These are phyloP conservation scores for Catostylus mosaicus DNA, from an alignment of 30 jellyfish, hydroid and myxozoan genomes.

Conservation along the genomic window DNA sequence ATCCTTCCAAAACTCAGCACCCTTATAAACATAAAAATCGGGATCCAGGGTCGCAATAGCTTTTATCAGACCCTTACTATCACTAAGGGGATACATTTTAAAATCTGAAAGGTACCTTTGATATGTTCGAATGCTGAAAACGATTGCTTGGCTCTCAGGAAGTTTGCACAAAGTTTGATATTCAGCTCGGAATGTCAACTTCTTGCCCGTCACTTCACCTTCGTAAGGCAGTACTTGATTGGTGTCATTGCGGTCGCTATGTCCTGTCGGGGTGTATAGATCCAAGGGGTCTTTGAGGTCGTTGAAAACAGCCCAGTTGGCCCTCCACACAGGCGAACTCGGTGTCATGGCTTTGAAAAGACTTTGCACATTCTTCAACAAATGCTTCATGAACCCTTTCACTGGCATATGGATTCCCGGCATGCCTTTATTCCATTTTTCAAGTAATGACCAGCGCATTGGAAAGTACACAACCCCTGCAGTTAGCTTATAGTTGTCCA, in stretches of 20 bases:
- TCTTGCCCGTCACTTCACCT: slow-evolving; percentile 83
- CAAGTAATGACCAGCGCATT: slow-evolving; percentile 88
- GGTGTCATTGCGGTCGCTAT: slow-evolving; percentile 52
- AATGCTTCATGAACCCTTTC: slow-evolving; percentile 70
- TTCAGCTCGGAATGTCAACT: slow-evolving; percentile 77
- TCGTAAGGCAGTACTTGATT: slow-evolving; percentile 49
- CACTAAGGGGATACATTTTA: slow-evolving; percentile 48
- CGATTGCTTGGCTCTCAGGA: slow-evolving; percentile 82
- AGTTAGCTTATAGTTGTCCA: slow-evolving; percentile 61
- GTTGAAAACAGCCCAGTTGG: slow-evolving; percentile 88
- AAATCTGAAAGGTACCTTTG: slow-evolving; percentile 80
- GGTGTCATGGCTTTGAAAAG: slow-evolving; percentile 77
- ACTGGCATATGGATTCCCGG: slow-evolving; percentile 86
- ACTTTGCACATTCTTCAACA: slow-evolving; percentile 59
- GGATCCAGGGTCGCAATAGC: slow-evolving; percentile 74
- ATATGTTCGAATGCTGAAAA: slow-evolving; percentile 84
- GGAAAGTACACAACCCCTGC: slow-evolving; percentile 90
- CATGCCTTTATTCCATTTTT: slow-evolving; percentile 76
- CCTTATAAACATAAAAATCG: slow-evolving; percentile 68
- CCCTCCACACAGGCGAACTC: slow-evolving; percentile 80
- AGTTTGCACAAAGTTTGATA: slow-evolving; percentile 78
- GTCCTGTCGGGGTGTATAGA: slow-evolving; percentile 76
- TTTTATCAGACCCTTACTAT: slow-evolving; percentile 58
- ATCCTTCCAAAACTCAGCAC: slow-evolving; percentile 87
- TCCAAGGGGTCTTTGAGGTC: slow-evolving; percentile 77